Evolutionary conservation across 1,140 invertebrate species (phyloP), one percentile per base, ranked within the genome.

Genomic region (Cydia fagiglandana): DNA sequence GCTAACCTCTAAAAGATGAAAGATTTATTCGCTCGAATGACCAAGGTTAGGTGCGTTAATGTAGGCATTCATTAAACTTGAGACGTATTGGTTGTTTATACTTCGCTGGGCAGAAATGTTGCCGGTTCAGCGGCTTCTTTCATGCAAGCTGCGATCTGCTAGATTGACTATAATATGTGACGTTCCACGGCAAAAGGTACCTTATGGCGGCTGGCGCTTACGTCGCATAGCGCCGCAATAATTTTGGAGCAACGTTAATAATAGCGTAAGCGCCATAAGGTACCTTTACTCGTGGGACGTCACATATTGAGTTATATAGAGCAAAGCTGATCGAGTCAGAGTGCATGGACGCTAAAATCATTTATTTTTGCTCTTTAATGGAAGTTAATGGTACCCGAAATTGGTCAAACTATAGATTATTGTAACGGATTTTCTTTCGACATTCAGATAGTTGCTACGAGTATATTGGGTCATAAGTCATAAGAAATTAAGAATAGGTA

Each of bases 51-150:
- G 9, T 70, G 66, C 66, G 66, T 70, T 70, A 70, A 70, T 70
- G 66, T 70, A 70, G 66, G 66, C 66, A 38, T 70, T 70, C 66
- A 70, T 70, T 70, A 70, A 70, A 70, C 66, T 70, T 70, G 45
- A 70, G 66, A 70, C 66, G 66, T 70, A 70, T 70, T 70, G 66
- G 66, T 70, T 20, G 30, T 45, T 70, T 70, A 70, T 70, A 70
- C 66, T 70, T 70, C 30, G 66, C 66, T 70, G 66, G 66, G 66
- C 66, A 70, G 66, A 68, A 66, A 70, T 70, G 34, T 70, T 70
- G 6, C 38, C 66, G 66, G 66, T 38, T 70, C 30, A 70, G 7
- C 66, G 66, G n/a, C 66, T 70, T 70, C 66, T 70, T 70, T 70
- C 66, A 70, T 70, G 66, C 66, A 70, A 13, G 30, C 34, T 38